Conservation (phyloP, 2,113 vertebrate genomes). For the Ctenomys sociabilis region DNA sequence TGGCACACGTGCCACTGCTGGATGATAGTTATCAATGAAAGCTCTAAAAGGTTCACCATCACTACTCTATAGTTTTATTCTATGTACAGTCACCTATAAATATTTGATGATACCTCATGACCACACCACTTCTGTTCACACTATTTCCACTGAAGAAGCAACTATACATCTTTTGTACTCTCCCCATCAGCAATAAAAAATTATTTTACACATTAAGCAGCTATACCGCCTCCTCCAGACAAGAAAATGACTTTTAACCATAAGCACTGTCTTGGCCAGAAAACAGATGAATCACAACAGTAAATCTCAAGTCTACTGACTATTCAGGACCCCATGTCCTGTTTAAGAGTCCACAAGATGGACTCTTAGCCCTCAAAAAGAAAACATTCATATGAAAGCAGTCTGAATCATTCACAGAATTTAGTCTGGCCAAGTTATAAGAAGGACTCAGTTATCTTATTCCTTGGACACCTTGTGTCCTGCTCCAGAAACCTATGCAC, state of each 20-base stretch:
- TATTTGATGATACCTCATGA: background rate
- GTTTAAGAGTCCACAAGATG: background rate
- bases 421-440: background rate
- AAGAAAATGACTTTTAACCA: background rate
- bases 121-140: background rate
- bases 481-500: too few relatives aligned
- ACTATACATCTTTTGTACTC: background rate
- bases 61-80: background rate
- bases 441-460: background rate
- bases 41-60: background rate
- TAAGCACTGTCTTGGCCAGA: background rate
- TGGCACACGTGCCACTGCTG: background rate
- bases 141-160: background rate
- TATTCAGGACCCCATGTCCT: background rate
- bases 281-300: background rate
- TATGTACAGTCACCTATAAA: background rate
- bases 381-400: background rate
- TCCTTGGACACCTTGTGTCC: too few relatives aligned
- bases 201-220: background rate
- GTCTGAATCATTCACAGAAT: background rate
- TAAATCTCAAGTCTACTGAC: background rate
- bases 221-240: background rate
- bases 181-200: background rate
- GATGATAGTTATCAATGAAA: background rate
- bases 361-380: background rate